Base-by-base conservation (phyloP, 2,113 vertebrate genomes). In the Zosterops borbonicus region DNA sequence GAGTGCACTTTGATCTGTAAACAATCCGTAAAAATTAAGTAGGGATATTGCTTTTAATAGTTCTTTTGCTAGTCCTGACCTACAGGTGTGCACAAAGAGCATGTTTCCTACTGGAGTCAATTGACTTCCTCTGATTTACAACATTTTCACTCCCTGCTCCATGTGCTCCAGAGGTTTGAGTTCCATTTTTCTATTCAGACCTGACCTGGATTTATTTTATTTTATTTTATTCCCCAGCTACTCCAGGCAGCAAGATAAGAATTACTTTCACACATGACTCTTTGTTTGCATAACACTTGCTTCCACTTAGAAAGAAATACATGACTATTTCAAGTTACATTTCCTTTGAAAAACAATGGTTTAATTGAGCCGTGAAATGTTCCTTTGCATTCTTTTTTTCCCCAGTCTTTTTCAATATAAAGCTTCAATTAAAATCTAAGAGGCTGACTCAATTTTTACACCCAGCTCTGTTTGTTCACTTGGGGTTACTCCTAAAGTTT, bases 241-340 rank as follows among this genome's bases (percentile, higher is more conserved):
- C 50, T 80, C 46, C 52, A 90, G 53, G 46, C 53, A 76, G 41
- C 49, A 71, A 94, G 89, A 96, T 92, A 96, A 95, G 87, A 95
- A 91, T 82, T 92, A 85, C 67, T 94, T 91, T 91, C 87, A 92
- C 77, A 94, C 69, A 84, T 59, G 53, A 92, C 28, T 95, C 80
- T 92, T 44, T 92, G 86, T 95, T 94, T 95, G 74, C 62, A 53
- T 89, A 95, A 92, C 74, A 82, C 87, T 97, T 94, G 69, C 65
- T 95, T 95, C 94, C 89, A 93, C 85, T 96, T 95, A 89, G 60
- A 91, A 92, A 92, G 82, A 93, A 92, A 94, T 82, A 94, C 83
- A 85, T 35, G 5, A 53, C 55, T 83, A 87, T 90, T 97, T 94
- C 82, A 95, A 79, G 37, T 92, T 79, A 96, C 67, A 96, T 94